These are phyloP conservation scores for Sylvietta virens DNA, from an alignment of 2,113 vertebrate genomes.

Conservation along the genomic window DNA sequence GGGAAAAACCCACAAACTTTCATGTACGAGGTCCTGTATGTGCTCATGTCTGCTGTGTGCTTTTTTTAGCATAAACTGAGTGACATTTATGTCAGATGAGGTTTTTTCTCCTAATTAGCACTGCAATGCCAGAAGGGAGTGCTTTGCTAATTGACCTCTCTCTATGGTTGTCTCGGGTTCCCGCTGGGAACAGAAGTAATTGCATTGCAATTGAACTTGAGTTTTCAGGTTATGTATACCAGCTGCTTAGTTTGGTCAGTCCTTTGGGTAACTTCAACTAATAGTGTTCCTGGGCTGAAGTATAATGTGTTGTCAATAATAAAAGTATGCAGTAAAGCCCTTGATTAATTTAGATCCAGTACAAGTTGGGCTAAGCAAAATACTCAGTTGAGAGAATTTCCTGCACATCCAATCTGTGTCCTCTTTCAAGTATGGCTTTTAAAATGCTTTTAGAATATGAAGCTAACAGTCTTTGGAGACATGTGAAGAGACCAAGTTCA, in stretches of 20 bases:
- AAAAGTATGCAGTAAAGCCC: background rate
- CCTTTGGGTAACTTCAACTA: background rate
- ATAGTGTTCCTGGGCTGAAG: background rate
- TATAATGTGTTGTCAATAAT: background rate
- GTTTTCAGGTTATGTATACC: background rate
- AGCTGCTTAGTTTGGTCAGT: background rate
- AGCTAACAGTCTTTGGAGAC: background rate
- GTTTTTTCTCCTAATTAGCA: background rate
- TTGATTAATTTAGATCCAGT: conserved; percentile 2
- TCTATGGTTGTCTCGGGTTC: background rate
- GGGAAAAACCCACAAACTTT: background rate
- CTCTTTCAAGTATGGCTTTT: background rate
- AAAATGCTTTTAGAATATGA: background rate
- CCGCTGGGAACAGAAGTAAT: background rate
- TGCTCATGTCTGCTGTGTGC: background rate
- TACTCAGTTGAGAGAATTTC: background rate
- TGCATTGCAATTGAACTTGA: background rate
- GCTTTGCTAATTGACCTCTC: conserved; percentile 6
- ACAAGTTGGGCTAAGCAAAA: background rate
- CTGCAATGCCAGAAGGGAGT: background rate
- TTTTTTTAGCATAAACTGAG: background rate
- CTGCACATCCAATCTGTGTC: background rate
- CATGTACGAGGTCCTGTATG: background rate
- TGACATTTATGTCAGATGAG: background rate
- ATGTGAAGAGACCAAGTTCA: background rate